Percentiles rank a stretch among this genome's conserved stretches.
Evolutionary conservation across 1,140 invertebrate species (phyloP).

Genomic region (Papilio xuthus): DNA sequence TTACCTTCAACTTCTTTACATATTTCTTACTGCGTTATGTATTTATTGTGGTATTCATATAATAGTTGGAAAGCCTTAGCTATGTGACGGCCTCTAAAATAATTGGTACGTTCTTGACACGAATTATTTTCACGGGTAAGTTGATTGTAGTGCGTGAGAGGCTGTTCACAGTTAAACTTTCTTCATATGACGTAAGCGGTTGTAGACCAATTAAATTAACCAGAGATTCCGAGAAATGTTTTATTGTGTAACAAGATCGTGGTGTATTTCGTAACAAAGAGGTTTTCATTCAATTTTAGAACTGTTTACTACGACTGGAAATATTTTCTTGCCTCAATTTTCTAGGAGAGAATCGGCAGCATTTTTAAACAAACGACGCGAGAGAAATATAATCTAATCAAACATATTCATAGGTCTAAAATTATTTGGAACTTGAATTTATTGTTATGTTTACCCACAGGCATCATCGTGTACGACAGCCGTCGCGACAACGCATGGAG

Average conservation of each 20-base stretch:
- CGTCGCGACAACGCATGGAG: conserved; percentile 88
- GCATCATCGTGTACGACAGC: conserved; percentile 88
- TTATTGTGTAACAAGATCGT: conserved; percentile 6
- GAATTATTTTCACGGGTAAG: conserved; percentile 8
- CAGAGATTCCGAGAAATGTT: conserved; percentile 3
- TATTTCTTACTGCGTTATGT: neutral
- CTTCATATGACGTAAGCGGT: conserved; percentile 14
- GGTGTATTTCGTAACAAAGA: neutral
- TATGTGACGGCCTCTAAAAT: conserved; percentile 2
- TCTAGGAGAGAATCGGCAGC: neutral
- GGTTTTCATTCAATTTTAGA: neutral
- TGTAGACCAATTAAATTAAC: conserved; percentile 13
- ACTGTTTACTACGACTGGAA: neutral
- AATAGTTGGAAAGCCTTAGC: conserved; percentile 14
- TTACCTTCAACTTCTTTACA: neutral
- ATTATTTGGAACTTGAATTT: no score
- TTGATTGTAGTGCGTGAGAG: neutral
- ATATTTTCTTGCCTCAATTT: neutral
- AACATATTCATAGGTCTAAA: no score
- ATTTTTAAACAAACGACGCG: no score
- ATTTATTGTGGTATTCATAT: neutral
- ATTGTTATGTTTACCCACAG: conserved; percentile 67
- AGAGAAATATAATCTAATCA: no score
- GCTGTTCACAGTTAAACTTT: neutral
- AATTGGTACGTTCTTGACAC: conserved; percentile 16